A percentile compares a stretch with the other conserved stretches of the same genome.
Evolutionary conservation across 2,797 vertebrate species (phyloP).

Genomic region (Poecilia gillii): DNA sequence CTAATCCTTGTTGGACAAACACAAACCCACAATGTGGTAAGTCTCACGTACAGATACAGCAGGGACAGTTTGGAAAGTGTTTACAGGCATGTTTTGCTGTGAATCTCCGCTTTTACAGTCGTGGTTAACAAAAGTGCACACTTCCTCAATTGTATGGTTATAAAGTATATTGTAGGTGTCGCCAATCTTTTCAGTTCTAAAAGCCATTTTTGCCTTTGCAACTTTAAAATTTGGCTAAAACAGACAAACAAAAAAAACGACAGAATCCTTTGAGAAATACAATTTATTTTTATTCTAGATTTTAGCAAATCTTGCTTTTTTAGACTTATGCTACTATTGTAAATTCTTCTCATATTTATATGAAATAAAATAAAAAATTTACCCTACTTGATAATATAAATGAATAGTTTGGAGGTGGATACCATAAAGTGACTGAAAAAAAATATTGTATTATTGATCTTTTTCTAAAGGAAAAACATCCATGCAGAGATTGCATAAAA

Average conservation of each 20-base stretch:
- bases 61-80: conserved; percentile 2
- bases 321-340: not conserved
- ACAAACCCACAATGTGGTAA: conserved; percentile 97
- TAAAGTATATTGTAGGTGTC: not conserved
- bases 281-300: not conserved
- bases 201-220: not conserved
- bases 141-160: not conserved
- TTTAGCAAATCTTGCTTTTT: not conserved
- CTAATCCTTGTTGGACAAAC: conserved; percentile 98
- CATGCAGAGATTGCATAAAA: not conserved
- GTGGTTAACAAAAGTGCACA: not conserved
- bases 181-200: not conserved
- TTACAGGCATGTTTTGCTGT: not conserved
- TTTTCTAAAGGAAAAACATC: not conserved
- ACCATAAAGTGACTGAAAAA: not conserved
- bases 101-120: not conserved
- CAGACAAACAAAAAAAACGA: not conserved
- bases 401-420: not conserved
- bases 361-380: not conserved
- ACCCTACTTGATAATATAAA: not conserved
- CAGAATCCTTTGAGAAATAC: too few relatives aligned
- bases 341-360: not conserved
- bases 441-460: not conserved
- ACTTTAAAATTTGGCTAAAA: not conserved
- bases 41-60: conserved; percentile 47